Conservation (phyloP, 1,140 invertebrate species). For the Drosophila quadrilineata region DNA sequence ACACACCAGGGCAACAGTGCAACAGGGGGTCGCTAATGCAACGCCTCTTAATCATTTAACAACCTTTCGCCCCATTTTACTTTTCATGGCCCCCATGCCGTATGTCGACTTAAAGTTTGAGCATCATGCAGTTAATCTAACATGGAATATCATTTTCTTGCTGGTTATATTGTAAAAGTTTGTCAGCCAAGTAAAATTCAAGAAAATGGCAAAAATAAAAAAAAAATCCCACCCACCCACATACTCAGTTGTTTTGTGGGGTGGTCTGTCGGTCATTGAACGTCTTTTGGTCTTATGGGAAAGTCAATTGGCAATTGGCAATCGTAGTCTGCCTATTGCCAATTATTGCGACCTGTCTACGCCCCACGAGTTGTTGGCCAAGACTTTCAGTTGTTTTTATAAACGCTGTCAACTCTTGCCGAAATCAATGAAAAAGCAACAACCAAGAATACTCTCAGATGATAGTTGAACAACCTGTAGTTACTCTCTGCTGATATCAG, state of each 20-base stretch:
- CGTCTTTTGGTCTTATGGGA: constrained; percentile 31
- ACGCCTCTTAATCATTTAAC: constrained; percentile 79
- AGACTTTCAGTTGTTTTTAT: constrained; percentile 33
- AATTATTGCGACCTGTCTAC: constrained; percentile 72
- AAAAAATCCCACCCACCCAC: no score
- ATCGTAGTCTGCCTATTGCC: constrained; percentile 22
- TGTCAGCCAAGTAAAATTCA: no score
- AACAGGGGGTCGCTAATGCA: constrained; percentile 56
- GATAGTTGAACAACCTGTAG: not conserved
- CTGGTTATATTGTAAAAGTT: no score
- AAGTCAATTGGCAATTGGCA: constrained; percentile 46
- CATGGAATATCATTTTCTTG: no score
- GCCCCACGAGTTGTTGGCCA: no score
- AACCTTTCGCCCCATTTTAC: constrained; percentile 78
- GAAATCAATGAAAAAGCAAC: not conserved
- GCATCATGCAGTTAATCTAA: no score
- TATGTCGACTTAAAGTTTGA: not conserved
- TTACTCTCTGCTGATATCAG: not conserved
- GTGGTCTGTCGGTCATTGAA: constrained; percentile 38
- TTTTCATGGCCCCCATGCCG: constrained; percentile 31
- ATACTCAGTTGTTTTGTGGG: no score
- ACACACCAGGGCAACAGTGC: not conserved
- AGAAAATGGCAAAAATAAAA: no score
- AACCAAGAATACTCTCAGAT: not conserved
- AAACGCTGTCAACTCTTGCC: constrained; percentile 37